These are phyloP conservation scores for Tragelaphus buxtoni DNA, from an alignment of 2,113 vertebrate genomes.

Conservation along the genomic window DNA sequence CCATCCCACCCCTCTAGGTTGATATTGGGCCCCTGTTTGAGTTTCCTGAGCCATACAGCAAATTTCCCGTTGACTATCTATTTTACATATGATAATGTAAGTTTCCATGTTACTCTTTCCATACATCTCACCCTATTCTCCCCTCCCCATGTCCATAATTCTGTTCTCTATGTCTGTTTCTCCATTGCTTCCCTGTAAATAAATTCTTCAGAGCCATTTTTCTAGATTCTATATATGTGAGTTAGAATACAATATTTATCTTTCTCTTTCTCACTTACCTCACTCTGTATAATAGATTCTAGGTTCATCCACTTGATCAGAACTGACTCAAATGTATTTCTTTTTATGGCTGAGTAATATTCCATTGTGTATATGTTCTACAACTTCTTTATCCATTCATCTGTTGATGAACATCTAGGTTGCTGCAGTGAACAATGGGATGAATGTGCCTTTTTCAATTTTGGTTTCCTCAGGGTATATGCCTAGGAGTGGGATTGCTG, in stretches of 20 bases:
- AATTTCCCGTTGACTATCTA: accelerated
- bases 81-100: not conserved
- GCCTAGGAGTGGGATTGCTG: not conserved
- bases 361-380: not conserved
- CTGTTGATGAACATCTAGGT: not conserved
- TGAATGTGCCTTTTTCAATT: not conserved
- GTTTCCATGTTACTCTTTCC: not conserved
- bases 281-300: not conserved
- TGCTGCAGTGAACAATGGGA: not conserved
- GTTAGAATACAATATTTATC: not conserved
- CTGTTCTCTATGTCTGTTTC: not conserved
- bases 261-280: not conserved
- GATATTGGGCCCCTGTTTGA: not conserved
- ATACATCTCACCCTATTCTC: not conserved
- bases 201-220: not conserved
- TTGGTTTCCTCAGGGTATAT: not conserved
- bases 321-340: not conserved
- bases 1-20: not conserved
- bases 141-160: not conserved
- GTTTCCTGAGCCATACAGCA: not conserved
- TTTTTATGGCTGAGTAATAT: not conserved
- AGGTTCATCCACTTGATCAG: not conserved
- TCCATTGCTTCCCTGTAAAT: not conserved
- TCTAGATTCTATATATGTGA: not conserved
- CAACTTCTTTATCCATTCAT: not conserved